A percentile compares a stretch with the other conserved stretches of the same genome.
These are phyloP conservation scores for Lingula anatina DNA, from an alignment of 2,888 invertebrate species.

Conservation along the genomic window DNA sequence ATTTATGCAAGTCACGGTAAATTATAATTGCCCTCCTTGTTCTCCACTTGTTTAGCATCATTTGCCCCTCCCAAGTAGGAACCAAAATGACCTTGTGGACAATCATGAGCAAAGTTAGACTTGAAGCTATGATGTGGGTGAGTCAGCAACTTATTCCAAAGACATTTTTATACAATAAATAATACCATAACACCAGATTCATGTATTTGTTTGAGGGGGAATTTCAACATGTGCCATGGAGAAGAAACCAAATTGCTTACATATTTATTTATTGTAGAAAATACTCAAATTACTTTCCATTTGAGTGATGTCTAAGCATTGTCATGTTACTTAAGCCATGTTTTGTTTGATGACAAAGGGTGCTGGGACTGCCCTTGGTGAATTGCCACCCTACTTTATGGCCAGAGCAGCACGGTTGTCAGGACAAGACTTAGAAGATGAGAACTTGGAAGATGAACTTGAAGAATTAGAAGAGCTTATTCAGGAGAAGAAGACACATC, in stretches of 20 bases:
- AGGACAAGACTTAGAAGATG: conserved; percentile 55
- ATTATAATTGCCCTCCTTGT: no score
- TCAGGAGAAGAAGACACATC: conserved; percentile 56
- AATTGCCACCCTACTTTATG: conserved; percentile 99
- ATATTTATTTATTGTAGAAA: no score
- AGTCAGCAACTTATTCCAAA: conserved; percentile 13
- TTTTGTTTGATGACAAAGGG: conserved; percentile 40
- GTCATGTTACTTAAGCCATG: no score
- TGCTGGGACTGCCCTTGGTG: conserved; percentile 90
- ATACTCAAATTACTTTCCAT: no score
- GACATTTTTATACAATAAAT: no score
- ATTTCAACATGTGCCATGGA: no score
- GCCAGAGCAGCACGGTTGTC: conserved; percentile 71
- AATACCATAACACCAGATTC: no score
- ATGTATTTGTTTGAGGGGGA: no score
- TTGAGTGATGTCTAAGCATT: no score
- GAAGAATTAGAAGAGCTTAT: conserved; percentile 48
- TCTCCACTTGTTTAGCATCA: conserved; percentile 64
- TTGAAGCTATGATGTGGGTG: conserved; percentile 97
- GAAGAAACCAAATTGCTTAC: no score
- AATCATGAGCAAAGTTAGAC: conserved; percentile 89
- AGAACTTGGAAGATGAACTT: conserved; percentile 43
- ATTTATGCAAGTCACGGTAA: no score
- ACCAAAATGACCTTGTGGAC: conserved; percentile 76
- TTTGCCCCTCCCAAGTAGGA: conserved; percentile 73